Evolutionary conservation across 92 coral and sea anemone species (phyloP).

Genomic region (Plumapathes pennacea): DNA sequence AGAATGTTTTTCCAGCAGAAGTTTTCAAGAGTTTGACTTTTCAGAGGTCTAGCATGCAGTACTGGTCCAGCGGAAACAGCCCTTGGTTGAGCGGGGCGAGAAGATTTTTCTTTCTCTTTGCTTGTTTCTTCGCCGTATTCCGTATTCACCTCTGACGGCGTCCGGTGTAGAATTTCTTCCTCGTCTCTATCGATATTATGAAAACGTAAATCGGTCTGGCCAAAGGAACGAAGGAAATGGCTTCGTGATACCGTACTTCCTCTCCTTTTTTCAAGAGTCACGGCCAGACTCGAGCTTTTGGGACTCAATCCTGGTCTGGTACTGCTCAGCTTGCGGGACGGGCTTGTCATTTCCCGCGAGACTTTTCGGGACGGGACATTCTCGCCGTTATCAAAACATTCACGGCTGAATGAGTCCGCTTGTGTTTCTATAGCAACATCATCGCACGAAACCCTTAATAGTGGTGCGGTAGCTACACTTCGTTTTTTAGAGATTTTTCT

Average conservation of each 20-base stretch:
- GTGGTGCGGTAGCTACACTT: too few relatives aligned
- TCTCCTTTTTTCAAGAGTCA: conserved; percentile 10
- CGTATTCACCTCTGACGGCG: background rate
- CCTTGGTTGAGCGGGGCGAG: background rate
- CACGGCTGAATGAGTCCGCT: too few relatives aligned
- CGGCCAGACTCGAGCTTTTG: too few relatives aligned
- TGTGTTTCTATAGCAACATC: too few relatives aligned
- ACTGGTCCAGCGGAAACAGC: conserved; percentile 30
- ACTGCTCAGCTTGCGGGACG: too few relatives aligned
- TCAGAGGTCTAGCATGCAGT: background rate
- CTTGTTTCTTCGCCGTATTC: background rate
- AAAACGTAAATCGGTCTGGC: conserved; percentile 41
- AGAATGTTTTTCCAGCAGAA: conserved; percentile 37
- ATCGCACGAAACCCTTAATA: too few relatives aligned
- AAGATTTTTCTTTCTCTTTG: background rate
- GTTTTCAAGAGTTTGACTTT: background rate
- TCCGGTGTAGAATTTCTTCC: conserved; percentile 2
- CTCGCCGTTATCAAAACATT: too few relatives aligned
- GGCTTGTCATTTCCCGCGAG: too few relatives aligned
- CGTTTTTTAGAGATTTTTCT: too few relatives aligned
- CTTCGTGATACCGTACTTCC: conserved; percentile 39
- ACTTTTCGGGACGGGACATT: too few relatives aligned
- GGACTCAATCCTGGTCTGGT: too few relatives aligned
- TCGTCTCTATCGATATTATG: conserved; percentile 45
- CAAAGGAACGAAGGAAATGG: conserved; percentile 71